Base-by-base conservation (phyloP, 2,797 vertebrate genomes). In the Gadopsis marmoratus region DNA sequence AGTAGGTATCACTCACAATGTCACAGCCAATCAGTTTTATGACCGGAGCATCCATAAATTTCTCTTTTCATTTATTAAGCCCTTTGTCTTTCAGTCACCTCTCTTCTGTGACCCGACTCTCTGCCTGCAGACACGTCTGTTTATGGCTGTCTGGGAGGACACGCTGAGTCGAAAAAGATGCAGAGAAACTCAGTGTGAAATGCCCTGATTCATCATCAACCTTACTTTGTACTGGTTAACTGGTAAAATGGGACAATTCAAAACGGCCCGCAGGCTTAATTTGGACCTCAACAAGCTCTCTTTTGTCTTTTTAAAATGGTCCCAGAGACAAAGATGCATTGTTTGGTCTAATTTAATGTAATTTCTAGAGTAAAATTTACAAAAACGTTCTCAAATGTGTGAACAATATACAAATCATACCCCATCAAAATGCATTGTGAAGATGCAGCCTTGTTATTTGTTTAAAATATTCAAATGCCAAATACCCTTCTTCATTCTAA, bases 1-100 rank as follows among this genome's bases (percentile, higher is more conserved):
- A 39, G 82, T 37, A 71, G 69, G 50, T 66, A 70, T 89, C 61
- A 47, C 59, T 89, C 83, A 64, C 65, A 31, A 65, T 76, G 83
- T 89, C 89, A 84, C 74, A 83, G 86, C 43, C 85, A 78, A 89
- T 92, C 85, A 79, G 80, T 73, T 94, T 92, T 89, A 94, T 4
- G 59, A 79, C 41, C 60, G 2, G 14, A 33, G 26, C 35, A 2
- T 66, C 64, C 79, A 84, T 92, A 93, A 91, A 93, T 94, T 88
- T 85, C 79, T 70, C 53, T 43, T 47, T 47, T 68, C 45, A 31
- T 84, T 89, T 81, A 90, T 85, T 78, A 76, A 71, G 75, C 70
- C 77, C 58, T 71, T 50, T 73, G 67, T 82, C 59, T 66, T 56
- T 53, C 72, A 17, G 82, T 37, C 2, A 16, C 60, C 65, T 56